Evolutionary conservation across 92 coral and sea anemone species (phyloP), one percentile per base, ranked within the genome.

Genomic region (Epizoanthus scotinus): DNA sequence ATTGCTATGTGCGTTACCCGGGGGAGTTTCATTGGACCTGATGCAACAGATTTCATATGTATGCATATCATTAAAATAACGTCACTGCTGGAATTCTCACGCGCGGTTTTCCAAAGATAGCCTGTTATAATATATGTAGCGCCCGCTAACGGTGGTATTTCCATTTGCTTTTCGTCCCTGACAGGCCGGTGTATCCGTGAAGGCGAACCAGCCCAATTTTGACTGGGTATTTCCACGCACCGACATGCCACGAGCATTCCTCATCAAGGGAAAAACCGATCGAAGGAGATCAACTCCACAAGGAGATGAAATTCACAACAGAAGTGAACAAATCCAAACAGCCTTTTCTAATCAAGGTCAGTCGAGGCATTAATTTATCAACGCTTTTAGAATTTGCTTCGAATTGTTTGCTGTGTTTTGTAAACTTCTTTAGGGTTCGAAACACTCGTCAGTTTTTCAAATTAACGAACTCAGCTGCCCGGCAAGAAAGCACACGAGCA

Each of bases 241-340:
- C 86, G 83, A 67, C 63, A 93, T 93, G 97, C 97, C 97, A 49
- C 91, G 90, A 85, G 94, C 97, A 18, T 91, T 91, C 78, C 62
- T 91, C 60, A 89, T 91, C 88, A 91, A 86, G 53, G 89, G 93
- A 55, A 91, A 90, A 88, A 73, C 83, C 25, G 90, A 79, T 71
- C 90, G 62, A 74, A 86, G 70, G 56, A 87, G 87, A 70, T 42
- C 52, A 82, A 56, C 84, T n/a, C 54, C 53, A 57, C 42, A 67
- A 12, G 83, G 69, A 52, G 84, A 82, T 29, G 89, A 88, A 21
- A 70, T 53, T 24, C 31, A 71, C 3, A 78, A 25, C 87, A 61
- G 61, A 73, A 89, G 70, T 85, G 81, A 60, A 75, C 84, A 82
- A 56, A 34, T 22, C 62, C 67, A 58, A 55, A 25, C 81, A 75